Evolutionary conservation across 2,797 vertebrate genomes (phyloP), one percentile per base, ranked within the genome.

Genomic region (Pristis pectinata): DNA sequence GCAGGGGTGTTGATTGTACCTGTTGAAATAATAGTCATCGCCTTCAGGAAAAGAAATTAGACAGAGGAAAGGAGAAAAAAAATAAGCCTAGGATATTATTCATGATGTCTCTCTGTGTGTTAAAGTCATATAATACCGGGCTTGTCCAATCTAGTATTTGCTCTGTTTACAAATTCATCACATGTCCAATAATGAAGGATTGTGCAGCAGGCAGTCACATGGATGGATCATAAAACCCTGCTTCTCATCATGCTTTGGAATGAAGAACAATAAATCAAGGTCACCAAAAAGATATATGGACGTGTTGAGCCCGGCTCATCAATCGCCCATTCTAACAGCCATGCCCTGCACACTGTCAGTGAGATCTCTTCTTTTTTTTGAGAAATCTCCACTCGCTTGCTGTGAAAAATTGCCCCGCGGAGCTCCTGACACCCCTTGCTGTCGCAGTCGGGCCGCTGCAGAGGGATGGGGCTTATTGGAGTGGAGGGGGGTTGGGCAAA

Each of bases 211-310:
- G 59, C 87, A 64, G 17, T 22, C 2, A 8, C 87, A 64, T 22
- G 59, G 87, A 64, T 41, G 34, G 87, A 91, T 91, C 87, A 91
- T 91, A 91, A 91, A 64, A 91, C 59, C 24, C 15, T 22, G 34
- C 87, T 64, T 91, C 87, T 3, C 87, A 91, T 91, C 87, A 41
- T 64, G 85, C n/a, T 64, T 19, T 37, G 53, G 61, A 91, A 91
- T 91, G 87, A 64, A 64, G 59, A 64, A 37, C 61, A 7, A 91
- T 91, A 91, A 91, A 91, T 91, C 87, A 91, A 22, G 87, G 59
- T 9, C 34, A 13, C 34, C 59, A 22, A 64, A 64, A 64, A 91
- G 87, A 91, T 64, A 24, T 64, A 91, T 91, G 59, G 87, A 41
- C n/a, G 2, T 37, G 34, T 24, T n/a, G 59, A 91, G 87, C 87